Conservation (phyloP, 2,888 invertebrate genomes). For the Carabus problematicus region DNA sequence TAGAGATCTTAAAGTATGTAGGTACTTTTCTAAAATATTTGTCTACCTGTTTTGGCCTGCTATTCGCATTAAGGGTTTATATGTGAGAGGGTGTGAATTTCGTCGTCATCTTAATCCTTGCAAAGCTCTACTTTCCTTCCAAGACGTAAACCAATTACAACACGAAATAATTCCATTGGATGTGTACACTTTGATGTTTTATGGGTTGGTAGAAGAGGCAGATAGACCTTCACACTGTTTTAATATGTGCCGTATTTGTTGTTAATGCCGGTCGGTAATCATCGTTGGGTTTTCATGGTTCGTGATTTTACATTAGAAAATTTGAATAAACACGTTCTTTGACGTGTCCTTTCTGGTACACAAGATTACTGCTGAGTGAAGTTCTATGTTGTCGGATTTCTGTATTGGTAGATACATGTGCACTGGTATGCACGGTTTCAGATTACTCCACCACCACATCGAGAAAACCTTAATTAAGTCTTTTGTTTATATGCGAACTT, state of each 20-base stretch:
- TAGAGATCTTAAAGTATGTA: too few species aligned
- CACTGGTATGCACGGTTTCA: not conserved
- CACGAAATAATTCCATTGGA: not conserved
- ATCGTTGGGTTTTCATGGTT: constrained; percentile 2
- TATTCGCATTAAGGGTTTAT: too few species aligned
- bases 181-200: not conserved
- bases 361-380: not conserved
- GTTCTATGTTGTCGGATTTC: not conserved
- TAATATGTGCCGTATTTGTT: not conserved
- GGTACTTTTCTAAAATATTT: too few species aligned
- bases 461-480: constrained; percentile 5
- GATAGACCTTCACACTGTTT: not conserved
- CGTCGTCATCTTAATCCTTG: not conserved
- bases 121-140: too few species aligned
- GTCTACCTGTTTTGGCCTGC: too few species aligned
- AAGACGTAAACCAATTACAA: not conserved
- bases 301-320: constrained; percentile 21
- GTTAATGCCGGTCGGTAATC: not conserved
- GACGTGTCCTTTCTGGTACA: constrained; percentile 12
- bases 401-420: too few species aligned
- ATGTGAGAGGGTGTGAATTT: not conserved
- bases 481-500: constrained; percentile 16
- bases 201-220: not conserved
- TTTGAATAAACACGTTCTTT: constrained; percentile 26
- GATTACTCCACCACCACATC: constrained; percentile 1